Conservation (phyloP, 2,113 vertebrate species). For the Fukomys damarensis region DNA sequence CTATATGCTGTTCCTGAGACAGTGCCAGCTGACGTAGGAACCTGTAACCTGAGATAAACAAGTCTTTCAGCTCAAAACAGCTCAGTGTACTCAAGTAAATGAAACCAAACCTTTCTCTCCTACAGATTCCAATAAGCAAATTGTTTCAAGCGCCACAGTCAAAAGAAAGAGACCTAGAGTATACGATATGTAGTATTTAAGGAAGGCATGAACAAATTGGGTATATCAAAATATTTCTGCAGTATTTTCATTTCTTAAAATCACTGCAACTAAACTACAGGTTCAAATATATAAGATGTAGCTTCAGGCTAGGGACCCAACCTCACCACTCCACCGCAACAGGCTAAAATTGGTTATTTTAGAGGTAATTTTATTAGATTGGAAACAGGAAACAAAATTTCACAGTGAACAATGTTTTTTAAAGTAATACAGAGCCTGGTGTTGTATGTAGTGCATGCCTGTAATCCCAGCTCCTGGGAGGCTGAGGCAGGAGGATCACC, state of each 20-base stretch:
- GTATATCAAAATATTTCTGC: conserved; percentile 44
- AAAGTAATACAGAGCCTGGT: conserved; percentile 67
- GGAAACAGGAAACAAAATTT: conserved; percentile 70
- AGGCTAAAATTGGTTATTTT: conserved; percentile 67
- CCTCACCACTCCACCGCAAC: conserved; percentile 46
- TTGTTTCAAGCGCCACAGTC: not conserved
- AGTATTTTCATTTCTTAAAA: conserved; percentile 47
- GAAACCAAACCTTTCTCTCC: not conserved
- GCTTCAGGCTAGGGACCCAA: conserved; percentile 69
- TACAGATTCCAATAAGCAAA: not conserved
- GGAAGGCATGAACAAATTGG: conserved; percentile 45
- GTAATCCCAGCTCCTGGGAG: not conserved
- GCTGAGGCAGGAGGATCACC: not conserved
- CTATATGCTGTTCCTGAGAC: not conserved
- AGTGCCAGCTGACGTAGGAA: not conserved
- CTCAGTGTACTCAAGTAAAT: not conserved
- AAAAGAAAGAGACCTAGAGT: not conserved
- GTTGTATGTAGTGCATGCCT: not conserved
- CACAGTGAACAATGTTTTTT: conserved; percentile 47
- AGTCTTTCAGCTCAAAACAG: not conserved
- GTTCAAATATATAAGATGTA: conserved; percentile 42
- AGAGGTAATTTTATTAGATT: conserved; percentile 66
- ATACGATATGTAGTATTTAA: not conserved
- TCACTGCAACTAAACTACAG: conserved; percentile 58
- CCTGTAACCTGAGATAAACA: not conserved